phyloP scores from a whole-genome alignment of 1,140 invertebrate species.

The Zaprionus ghesquierei region DNA sequence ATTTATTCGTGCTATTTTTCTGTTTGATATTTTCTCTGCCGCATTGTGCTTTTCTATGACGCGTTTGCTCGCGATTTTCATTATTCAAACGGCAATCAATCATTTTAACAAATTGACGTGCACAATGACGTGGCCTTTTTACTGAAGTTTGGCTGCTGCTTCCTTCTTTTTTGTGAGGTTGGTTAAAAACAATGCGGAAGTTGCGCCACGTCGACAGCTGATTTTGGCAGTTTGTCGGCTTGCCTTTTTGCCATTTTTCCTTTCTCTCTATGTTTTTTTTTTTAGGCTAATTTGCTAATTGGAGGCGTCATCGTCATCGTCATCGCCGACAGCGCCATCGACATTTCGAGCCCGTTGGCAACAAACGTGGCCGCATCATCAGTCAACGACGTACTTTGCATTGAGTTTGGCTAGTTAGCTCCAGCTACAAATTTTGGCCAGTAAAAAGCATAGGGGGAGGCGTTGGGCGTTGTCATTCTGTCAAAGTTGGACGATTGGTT shows the following conservation, averaged over 20 bases:
- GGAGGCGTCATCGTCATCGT: constrained; percentile 71
- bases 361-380: constrained; percentile 52
- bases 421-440: constrained; percentile 16
- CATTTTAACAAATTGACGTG: constrained; percentile 80
- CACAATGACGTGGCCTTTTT: constrained; percentile 76
- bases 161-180: constrained; percentile 20
- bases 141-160: neutral
- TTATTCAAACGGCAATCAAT: constrained; percentile 80
- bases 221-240: constrained; percentile 71
- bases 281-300: constrained; percentile 79
- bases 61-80: constrained; percentile 62
- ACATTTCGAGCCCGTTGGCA: constrained; percentile 2
- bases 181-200: constrained; percentile 67
- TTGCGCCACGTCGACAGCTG: constrained; percentile 59
- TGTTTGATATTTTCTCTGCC: neutral
- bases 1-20: constrained; percentile 4
- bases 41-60: constrained; percentile 64
- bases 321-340: constrained; percentile 7
- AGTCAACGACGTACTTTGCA: constrained; percentile 62
- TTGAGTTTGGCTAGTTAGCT: constrained; percentile 62
- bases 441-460: neutral
- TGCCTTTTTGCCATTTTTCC: constrained; percentile 47
- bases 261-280: too few relatives aligned
- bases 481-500: constrained; percentile 6
- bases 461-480: neutral